Evolutionary conservation across 2,113 vertebrate genomes (phyloP), one percentile per base, ranked within the genome.

Genomic region (Podocnemis expansa): DNA sequence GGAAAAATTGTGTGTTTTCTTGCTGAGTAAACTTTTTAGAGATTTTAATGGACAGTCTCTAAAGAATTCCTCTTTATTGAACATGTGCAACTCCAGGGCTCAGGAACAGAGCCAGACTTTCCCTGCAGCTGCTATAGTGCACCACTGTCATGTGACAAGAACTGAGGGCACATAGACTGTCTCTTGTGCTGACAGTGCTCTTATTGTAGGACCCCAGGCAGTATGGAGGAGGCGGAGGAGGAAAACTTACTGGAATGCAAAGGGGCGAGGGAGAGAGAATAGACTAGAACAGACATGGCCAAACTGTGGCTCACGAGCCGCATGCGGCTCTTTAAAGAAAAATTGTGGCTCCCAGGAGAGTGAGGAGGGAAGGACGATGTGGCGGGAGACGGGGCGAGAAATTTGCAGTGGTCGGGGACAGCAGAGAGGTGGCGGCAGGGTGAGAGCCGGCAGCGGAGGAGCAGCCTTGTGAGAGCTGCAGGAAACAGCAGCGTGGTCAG

Each of bases 221-320:
- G 17, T 38, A 25, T 21, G 17, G 43, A 27, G 47, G 47, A 47
- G 52, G 5, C 47, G 43, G 22, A 27, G 52, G 73, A 58, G 78
- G 41, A 43, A 86, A 58, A 16, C 24, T 67, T 14, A 29, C 24
- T 78, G 54, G 49, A 31, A 41, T 22, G 34, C 41, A 45, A 16
- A 45, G 41, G 73, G 4, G n/a, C n/a, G n/a, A 16, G 34, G 38
- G 17, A 70, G 63, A 38, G 52, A 19, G 43, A 75, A 41, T 19
- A 7, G 2, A 19, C 31, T 1, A 1, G 38, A 38, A 14, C 38
- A 24, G n/a, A n/a, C n/a, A n/a, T n/a, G n/a, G n/a, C n/a, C n/a
- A n/a, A n/a, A n/a, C n/a, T n/a, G n/a, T n/a, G n/a, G n/a, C n/a
- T n/a, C n/a, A n/a, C n/a, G n/a, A n/a, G n/a, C n/a, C n/a, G n/a